These are phyloP conservation scores for Clarias fuscus DNA, from an alignment of 2,797 vertebrate species.

Conservation along the genomic window DNA sequence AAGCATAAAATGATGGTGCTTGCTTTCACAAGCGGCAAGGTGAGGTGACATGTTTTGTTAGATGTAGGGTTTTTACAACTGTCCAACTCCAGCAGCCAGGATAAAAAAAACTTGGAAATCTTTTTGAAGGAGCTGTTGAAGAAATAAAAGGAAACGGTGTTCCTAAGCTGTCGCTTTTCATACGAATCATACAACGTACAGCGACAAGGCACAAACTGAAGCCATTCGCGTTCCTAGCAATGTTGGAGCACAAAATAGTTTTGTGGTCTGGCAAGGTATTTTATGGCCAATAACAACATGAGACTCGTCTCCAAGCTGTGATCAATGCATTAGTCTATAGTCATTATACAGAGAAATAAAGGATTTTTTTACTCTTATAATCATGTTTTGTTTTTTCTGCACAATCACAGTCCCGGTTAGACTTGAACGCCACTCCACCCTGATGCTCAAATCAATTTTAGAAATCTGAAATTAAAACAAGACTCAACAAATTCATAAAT, in stretches of 20 bases:
- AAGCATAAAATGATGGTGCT: slow-evolving; percentile 48
- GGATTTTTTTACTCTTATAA: too few relatives aligned
- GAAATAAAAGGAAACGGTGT: slow-evolving; percentile 48
- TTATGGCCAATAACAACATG: not conserved
- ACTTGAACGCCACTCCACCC: too few relatives aligned
- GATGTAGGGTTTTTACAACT: slow-evolving; percentile 42
- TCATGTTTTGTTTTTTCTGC: too few relatives aligned
- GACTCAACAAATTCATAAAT: not conserved
- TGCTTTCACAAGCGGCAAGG: slow-evolving; percentile 34
- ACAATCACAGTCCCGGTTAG: too few relatives aligned
- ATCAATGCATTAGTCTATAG: too few relatives aligned
- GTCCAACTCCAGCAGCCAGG: slow-evolving; percentile 45
- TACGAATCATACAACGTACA: slow-evolving; percentile 31
- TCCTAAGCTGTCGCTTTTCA: slow-evolving; percentile 51
- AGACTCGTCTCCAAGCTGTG: too few relatives aligned
- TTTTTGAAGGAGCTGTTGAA: slow-evolving; percentile 55
- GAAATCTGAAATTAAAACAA: not conserved
- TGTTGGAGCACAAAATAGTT: not conserved
- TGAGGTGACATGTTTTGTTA: slow-evolving; percentile 52
- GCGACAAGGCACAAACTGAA: slow-evolving; percentile 30
- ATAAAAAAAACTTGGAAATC: slow-evolving; percentile 41
- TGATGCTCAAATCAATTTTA: not conserved
- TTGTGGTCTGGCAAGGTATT: not conserved
- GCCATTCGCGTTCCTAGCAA: slow-evolving; percentile 19
- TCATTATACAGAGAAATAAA: too few relatives aligned